Percentiles rank a stretch among this genome's conserved stretches.
Conservation (phyloP, 2,888 invertebrate genomes). For the Callosobruchus maculatus region DNA sequence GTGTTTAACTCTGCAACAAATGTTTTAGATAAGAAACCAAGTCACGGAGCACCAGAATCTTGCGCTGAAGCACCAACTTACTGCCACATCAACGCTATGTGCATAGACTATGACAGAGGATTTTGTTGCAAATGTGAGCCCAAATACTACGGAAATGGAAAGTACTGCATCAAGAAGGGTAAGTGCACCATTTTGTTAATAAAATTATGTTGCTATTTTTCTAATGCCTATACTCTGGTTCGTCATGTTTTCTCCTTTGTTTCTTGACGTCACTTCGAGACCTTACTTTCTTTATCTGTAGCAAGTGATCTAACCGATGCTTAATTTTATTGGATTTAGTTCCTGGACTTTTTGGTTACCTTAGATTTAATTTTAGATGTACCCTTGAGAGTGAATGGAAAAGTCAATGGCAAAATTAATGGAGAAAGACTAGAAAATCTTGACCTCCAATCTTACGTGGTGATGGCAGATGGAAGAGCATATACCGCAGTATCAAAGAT, state of each 20-base stretch:
- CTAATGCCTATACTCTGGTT: too few relatives aligned
- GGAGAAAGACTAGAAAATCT: constrained; percentile 67
- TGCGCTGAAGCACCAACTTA: constrained; percentile 62
- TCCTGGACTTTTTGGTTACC: too few relatives aligned
- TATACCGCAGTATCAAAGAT: constrained; percentile 89
- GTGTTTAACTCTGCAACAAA: constrained; percentile 7
- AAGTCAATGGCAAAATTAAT: constrained; percentile 81
- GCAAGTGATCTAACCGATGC: too few relatives aligned
- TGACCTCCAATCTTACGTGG: constrained; percentile 89
- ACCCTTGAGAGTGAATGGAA: constrained; percentile 85
- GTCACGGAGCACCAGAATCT: constrained; percentile 9
- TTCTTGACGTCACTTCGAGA: too few relatives aligned
- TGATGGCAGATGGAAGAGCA: constrained; percentile 79
- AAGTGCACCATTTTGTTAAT: constrained; percentile 15
- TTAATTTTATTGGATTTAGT: too few relatives aligned
- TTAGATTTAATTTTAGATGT: constrained; percentile 67
- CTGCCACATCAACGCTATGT: constrained; percentile 79
- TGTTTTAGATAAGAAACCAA: constrained; percentile 1
- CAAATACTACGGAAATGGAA: constrained; percentile 92
- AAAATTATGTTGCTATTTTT: too few relatives aligned
- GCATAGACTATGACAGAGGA: constrained; percentile 77
- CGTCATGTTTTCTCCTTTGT: too few relatives aligned
- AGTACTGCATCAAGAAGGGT: constrained; percentile 79
- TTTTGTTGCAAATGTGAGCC: constrained; percentile 85
- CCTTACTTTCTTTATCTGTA: too few relatives aligned